These are phyloP conservation scores for Scaptomyza montana DNA, from an alignment of 1,140 invertebrate genomes.

Conservation along the genomic window DNA sequence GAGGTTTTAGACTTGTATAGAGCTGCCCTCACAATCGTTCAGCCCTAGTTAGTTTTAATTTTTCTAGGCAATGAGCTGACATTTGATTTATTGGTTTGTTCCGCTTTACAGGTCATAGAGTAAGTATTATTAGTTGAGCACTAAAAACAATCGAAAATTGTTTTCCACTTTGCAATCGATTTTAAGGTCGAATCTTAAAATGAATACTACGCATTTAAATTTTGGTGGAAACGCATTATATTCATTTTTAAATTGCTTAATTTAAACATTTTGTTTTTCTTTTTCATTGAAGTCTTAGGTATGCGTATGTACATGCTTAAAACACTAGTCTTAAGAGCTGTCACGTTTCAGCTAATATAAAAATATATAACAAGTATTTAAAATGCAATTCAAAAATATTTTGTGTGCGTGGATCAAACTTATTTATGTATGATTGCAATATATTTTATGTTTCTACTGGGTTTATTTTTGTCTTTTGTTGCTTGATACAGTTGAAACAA, in stretches of 20 bases:
- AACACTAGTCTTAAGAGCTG: too few species aligned
- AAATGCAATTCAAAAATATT: too few species aligned
- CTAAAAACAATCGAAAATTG: not conserved
- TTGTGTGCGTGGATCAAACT: too few species aligned
- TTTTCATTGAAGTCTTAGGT: too few species aligned
- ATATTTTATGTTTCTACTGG: not conserved
- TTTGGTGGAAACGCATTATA: too few species aligned
- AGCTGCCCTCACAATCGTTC: slow-evolving; percentile 23
- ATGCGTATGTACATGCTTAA: too few species aligned
- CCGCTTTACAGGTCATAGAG: not conserved
- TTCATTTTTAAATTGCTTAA: too few species aligned
- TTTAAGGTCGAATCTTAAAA: not conserved
- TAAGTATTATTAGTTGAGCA: not conserved
- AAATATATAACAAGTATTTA: too few species aligned
- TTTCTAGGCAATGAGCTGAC: slow-evolving; percentile 29
- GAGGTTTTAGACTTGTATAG: slow-evolving; percentile 9
- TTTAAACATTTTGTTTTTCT: too few species aligned
- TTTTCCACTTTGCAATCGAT: not conserved
- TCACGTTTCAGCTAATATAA: too few species aligned
- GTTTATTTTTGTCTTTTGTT: not conserved
- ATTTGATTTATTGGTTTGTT: slow-evolving; percentile 67
- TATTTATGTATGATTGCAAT: not conserved
- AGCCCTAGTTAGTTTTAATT: slow-evolving; percentile 13
- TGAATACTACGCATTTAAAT: too few species aligned
- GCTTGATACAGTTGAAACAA: slow-evolving; percentile 30